phyloP scores from a whole-genome alignment of 2,888 invertebrate species.

The Phaonia tiefii region DNA sequence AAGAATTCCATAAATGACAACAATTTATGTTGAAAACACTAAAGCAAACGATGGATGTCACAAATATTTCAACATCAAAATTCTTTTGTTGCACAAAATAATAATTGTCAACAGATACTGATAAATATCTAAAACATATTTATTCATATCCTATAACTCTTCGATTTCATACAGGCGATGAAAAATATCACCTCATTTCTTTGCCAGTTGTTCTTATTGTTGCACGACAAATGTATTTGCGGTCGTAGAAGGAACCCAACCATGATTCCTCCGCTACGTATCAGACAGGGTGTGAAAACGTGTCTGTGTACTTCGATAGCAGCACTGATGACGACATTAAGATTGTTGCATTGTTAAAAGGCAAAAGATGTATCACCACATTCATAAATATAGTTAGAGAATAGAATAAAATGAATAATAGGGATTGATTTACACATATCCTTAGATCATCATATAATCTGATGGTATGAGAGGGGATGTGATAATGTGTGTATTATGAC shows the following conservation, averaged over 20 bases:
- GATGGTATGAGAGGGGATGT: conserved; percentile 9
- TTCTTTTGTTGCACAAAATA: conserved; percentile 67
- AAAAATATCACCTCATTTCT: conserved; percentile 55
- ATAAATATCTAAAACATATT: conserved; percentile 67
- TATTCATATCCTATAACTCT: conserved; percentile 23
- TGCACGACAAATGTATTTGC: conserved; percentile 33
- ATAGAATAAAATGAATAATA: conserved; percentile 20
- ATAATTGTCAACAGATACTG: conserved; percentile 70
- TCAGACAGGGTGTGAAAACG: background rate
- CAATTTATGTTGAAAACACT: conserved; percentile 25
- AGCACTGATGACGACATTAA: conserved; percentile 34
- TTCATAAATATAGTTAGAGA: background rate
- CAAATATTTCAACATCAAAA: conserved; percentile 63
- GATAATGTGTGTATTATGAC: background rate
- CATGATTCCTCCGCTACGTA: background rate
- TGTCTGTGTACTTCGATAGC: conserved; percentile 7
- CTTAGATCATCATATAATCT: conserved; percentile 24
- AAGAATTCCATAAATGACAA: conserved; percentile 26
- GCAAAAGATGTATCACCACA: conserved; percentile 12
- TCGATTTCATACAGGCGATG: conserved; percentile 29
- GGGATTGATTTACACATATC: conserved; percentile 31
- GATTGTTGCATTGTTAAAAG: conserved; percentile 36
- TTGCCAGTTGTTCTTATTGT: conserved; percentile 52
- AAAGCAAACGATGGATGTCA: conserved; percentile 60
- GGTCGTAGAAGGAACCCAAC: conserved; percentile 38